Evolutionary conservation across 2,888 invertebrate genomes (phyloP).

Genomic region (Tolmerus cingulatus): DNA sequence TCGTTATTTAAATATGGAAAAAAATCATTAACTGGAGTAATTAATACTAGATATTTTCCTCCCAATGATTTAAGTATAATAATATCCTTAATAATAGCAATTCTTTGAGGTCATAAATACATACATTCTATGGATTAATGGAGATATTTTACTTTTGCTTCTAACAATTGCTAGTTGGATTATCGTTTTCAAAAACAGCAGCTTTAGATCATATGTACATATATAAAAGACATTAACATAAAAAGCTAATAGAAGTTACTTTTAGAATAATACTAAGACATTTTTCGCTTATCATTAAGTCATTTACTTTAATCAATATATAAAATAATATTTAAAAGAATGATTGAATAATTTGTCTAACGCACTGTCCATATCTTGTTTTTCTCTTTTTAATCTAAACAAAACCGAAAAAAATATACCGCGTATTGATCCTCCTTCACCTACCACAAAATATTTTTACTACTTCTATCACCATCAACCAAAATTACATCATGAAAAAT

Average conservation of each 20-base stretch:
- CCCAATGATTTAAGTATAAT: neutral
- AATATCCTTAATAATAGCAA: neutral
- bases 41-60: neutral
- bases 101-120: neutral
- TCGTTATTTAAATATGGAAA: neutral
- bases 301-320: conserved; percentile 47
- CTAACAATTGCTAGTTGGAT: neutral
- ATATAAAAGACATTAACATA: conserved; percentile 28
- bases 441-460: conserved; percentile 30
- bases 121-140: neutral
- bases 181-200: conserved; percentile 12
- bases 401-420: conserved; percentile 35
- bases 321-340: conserved; percentile 34
- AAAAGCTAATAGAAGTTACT: neutral
- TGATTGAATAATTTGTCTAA: conserved; percentile 57
- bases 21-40: neutral
- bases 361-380: conserved; percentile 62
- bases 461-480: conserved; percentile 35
- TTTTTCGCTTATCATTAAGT: neutral
- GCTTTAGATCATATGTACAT: neutral
- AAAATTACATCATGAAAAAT: neutral
- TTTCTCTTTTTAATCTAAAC: conserved; percentile 58
- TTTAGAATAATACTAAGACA: conserved; percentile 5
- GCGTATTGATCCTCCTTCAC: conserved; percentile 37
- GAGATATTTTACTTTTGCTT: neutral